Base-by-base conservation (phyloP, 2,113 vertebrate genomes). In the Calyptomena viridis region DNA sequence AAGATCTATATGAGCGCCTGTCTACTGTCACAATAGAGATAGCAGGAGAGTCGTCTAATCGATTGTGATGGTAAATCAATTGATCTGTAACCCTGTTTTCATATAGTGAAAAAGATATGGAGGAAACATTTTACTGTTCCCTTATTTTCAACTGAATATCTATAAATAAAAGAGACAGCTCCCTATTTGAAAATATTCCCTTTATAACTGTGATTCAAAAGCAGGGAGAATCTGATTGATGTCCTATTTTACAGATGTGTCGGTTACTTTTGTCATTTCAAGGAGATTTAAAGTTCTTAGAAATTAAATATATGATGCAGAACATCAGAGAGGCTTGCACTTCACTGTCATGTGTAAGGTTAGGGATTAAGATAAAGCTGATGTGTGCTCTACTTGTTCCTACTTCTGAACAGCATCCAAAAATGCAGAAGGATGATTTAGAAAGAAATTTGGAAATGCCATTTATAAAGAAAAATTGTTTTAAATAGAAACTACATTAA, bases 41-140 rank as follows among this genome's bases (percentile, higher is more conserved):
- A 98, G 96, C 92, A 97, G 89, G 94, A 92, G 94, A 98, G 92
- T 94, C 93, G 93, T 91, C 97, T 97, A 98, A 98, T 98, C 98
- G 74, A 98, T 96, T 96, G 96, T 98, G 98, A 98, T 98, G 97
- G 97, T 97, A 98, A 98, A 98, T 98, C 98, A 98, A 98, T 98
- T 97, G 97, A 98, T 98, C 97, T 96, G 96, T 98, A 98, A 97
- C 98, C 97, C 95, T 97, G 97, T 98, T 98, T 98, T 97, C 96
- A 97, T 97, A 98, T 81, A 96, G 93, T 85, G 90, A 97, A 96
- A 97, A 98, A 97, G 97, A 97, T 98, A 97, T 87, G 89, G 97
- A 96, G 87, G 95, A 90, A 97, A 67, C 84, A 97, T 98, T 98
- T 98, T 98, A 96, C 95, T 81, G 67, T 89, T 95, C 84, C 86